Base-by-base conservation (phyloP, 2,113 vertebrate species). In the Talpa occidentalis region DNA sequence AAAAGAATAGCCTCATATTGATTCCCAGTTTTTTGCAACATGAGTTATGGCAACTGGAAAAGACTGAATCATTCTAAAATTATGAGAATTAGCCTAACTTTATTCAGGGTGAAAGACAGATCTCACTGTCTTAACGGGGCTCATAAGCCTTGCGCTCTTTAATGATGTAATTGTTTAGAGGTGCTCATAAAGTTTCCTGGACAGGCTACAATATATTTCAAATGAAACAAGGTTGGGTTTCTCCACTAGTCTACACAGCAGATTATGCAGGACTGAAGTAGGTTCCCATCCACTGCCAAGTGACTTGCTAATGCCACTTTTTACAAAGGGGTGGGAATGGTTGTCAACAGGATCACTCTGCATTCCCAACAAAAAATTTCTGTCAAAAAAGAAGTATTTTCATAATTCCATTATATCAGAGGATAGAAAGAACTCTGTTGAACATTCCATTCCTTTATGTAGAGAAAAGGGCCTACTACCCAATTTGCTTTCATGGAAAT, bases 91-190 rank as follows among this genome's bases (percentile, higher is more conserved):
- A 91, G 44, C 69, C 88, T 89, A 94, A 95, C 49, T 73, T 69
- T 49, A 79, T 77, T 91, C 32, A 80, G 52, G 12, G 54, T 95
- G 79, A 54, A 89, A 95, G 89, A 90, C 10, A 95, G 62, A 95
- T 35, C 30, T 90, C 81, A 79, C 30, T 76, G 77, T 40, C 42
- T 93, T 89, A 82, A 67, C 9, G 52, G 79, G 52, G 21, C 74
- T 83, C 22, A 0, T 79, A 85, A 87, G 59, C 70, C 77, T 67
- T 85, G 54, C 42, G 54, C 42, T 92, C 72, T 95, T 93, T 85
- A 92, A 42, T 93, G 69, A 78, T 0, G 5, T 32, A 54, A 93
- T 24, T 93, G 40, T 91, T 88, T 83, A 85, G 64, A 86, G 85
- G 35, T 56, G 47, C 49, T 83, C 93, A 90, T 91, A 72, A 93